Percentiles rank a stretch among this genome's conserved stretches.
These are phyloP conservation scores for Netelia inedita DNA, from an alignment of 2,888 invertebrate species.

Conservation along the genomic window DNA sequence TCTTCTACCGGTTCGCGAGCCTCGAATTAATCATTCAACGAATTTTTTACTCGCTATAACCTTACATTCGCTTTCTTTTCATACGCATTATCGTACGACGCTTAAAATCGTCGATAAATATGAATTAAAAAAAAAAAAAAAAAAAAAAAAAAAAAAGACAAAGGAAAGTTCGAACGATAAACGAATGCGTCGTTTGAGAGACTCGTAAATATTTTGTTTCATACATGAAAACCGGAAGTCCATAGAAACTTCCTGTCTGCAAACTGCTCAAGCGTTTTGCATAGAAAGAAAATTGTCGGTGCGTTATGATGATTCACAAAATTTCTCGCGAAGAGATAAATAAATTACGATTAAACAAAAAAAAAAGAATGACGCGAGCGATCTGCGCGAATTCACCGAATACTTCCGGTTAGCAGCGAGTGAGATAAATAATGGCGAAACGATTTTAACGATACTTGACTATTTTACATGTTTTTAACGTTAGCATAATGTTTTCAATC, in stretches of 20 bases:
- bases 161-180: conserved; percentile 14
- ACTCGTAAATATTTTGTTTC: conserved; percentile 10
- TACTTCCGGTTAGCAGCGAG: neutral
- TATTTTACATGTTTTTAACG: conserved; percentile 46
- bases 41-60: conserved; percentile 25
- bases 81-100: conserved; percentile 22
- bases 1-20: conserved; percentile 36
- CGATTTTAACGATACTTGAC: conserved; percentile 59
- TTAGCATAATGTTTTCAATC: conserved; percentile 58
- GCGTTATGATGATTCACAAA: neutral
- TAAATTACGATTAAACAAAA: conserved; percentile 58
- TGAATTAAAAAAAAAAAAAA: conserved; percentile 31
- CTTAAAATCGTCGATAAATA: conserved; percentile 33
- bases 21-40: conserved; percentile 31
- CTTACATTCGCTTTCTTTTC: conserved; percentile 16
- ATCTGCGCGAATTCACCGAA: conserved; percentile 23
- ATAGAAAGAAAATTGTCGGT: conserved; percentile 8
- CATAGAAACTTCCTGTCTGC: neutral
- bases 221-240: conserved; percentile 14
- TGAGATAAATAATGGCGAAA: conserved; percentile 52
- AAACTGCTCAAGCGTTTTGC: neutral
- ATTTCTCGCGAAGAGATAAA: conserved; percentile 35
- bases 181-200: conserved; percentile 12
- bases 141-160: conserved; percentile 34
- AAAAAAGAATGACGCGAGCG: conserved; percentile 1